phyloP scores from a whole-genome alignment of 2,888 invertebrate species.

The Agrotis clavis region DNA sequence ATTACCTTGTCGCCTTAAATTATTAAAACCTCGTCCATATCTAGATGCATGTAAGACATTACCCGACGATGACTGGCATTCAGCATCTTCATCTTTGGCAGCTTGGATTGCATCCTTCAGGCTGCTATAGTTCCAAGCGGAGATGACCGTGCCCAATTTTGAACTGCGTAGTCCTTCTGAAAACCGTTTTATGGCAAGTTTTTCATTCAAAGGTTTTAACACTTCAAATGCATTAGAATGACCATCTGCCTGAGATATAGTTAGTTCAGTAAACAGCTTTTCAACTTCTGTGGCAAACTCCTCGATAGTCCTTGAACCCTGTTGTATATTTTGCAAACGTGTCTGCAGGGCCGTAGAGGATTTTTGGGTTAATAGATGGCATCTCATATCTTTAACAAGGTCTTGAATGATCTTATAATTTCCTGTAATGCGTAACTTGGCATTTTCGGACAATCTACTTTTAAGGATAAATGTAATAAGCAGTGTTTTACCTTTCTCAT shows the following conservation, averaged over 20 bases:
- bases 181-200: conserved; percentile 9
- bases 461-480: conserved; percentile 8
- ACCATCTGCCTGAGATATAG: conserved; percentile 9
- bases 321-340: background rate
- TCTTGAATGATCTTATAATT: background rate
- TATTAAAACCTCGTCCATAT: conserved; percentile 6
- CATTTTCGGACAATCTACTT: conserved; percentile 9
- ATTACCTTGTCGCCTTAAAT: background rate
- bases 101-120: no score
- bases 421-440: conserved; percentile 8
- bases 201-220: conserved; percentile 10
- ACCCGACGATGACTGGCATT: background rate
- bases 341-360: conserved; percentile 5
- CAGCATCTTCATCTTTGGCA: conserved; percentile 5
- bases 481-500: conserved; percentile 1
- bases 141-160: conserved; percentile 11
- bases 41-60: conserved; percentile 9
- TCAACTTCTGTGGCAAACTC: conserved; percentile 5
- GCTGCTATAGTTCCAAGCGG: conserved; percentile 1
- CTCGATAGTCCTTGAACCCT: background rate
- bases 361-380: background rate
- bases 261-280: conserved; percentile 15
- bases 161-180: conserved; percentile 11
- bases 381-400: conserved; percentile 2
- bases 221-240: background rate